Evolutionary conservation across 1,140 invertebrate genomes (phyloP).

Genomic region (Brachionus manjavacas): DNA sequence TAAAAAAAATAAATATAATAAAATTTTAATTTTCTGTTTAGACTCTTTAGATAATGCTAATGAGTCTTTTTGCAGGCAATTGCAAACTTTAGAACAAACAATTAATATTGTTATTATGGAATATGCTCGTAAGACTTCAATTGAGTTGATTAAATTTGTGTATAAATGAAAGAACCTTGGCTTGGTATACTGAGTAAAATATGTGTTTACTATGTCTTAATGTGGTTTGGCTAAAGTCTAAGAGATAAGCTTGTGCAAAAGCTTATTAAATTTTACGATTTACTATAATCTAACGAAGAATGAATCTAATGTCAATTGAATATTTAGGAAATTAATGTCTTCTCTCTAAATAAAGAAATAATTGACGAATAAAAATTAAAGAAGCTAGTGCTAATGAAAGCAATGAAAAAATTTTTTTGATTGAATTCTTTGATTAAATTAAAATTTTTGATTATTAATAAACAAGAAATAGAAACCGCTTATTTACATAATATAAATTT

Average conservation of each 20-base stretch:
- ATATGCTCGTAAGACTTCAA: not conserved
- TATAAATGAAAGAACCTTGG: not conserved
- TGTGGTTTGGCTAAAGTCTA: too few species aligned
- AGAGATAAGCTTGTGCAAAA: too few species aligned
- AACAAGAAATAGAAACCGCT: not conserved
- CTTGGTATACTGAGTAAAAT: not conserved
- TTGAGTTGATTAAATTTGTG: not conserved
- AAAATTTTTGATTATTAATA: not conserved
- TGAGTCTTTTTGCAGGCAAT: not conserved
- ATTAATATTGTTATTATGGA: not conserved
- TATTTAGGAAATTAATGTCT: not conserved
- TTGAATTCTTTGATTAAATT: not conserved
- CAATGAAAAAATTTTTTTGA: not conserved
- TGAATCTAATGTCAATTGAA: not conserved
- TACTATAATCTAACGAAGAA: not conserved
- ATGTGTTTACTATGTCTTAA: too few species aligned
- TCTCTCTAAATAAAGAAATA: not conserved
- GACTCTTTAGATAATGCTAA: not conserved
- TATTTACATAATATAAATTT: not conserved
- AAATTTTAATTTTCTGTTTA: too few species aligned
- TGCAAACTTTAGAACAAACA: not conserved
- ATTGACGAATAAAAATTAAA: not conserved
- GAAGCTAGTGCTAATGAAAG: not conserved
- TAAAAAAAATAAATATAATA: too few species aligned
- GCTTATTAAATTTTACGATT: too few species aligned